Evolutionary conservation across 1,140 invertebrate species (phyloP).

Genomic region (Drosophila guanche): DNA sequence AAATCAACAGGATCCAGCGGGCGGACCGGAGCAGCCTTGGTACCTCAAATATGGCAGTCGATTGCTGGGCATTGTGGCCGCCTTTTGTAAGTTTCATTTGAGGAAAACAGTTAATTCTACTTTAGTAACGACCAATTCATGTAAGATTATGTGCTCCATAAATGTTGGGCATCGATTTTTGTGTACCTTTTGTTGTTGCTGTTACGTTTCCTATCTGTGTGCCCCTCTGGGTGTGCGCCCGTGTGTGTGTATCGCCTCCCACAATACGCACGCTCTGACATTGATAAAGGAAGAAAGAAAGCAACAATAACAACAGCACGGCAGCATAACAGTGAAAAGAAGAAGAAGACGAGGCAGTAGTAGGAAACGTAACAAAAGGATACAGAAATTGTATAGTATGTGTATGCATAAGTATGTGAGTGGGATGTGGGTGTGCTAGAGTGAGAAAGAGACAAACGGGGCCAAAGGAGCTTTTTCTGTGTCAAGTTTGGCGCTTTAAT

Average conservation of each 20-base stretch:
- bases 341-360: slow-evolving; percentile 7
- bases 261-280: slow-evolving; percentile 67
- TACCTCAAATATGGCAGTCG: slow-evolving; percentile 94
- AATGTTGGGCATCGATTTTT: slow-evolving; percentile 75
- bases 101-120: slow-evolving; percentile 9
- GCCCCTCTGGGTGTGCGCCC: slow-evolving; percentile 15
- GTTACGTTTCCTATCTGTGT: slow-evolving; percentile 48
- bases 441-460: neutral
- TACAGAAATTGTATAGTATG: slow-evolving; percentile 64
- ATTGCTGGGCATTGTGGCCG: slow-evolving; percentile 92
- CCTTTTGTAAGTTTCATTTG: slow-evolving; percentile 87
- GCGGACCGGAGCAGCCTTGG: slow-evolving; percentile 93
- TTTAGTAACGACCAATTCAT: slow-evolving; percentile 1
- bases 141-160: slow-evolving; percentile 39
- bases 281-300: slow-evolving; percentile 69
- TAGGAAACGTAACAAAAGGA: slow-evolving; percentile 61
- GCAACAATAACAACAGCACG: slow-evolving; percentile 10
- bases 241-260: slow-evolving; percentile 32
- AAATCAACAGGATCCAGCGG: slow-evolving; percentile 85
- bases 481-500: slow-evolving; percentile 52
- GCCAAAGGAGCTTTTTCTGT: slow-evolving; percentile 40
- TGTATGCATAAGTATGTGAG: slow-evolving; percentile 6
- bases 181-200: slow-evolving; percentile 59
- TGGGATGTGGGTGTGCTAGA: neutral
- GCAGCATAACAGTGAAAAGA: slow-evolving; percentile 27